phyloP scores from a whole-genome alignment of 1,140 invertebrate genomes.

The Diprion similis region DNA sequence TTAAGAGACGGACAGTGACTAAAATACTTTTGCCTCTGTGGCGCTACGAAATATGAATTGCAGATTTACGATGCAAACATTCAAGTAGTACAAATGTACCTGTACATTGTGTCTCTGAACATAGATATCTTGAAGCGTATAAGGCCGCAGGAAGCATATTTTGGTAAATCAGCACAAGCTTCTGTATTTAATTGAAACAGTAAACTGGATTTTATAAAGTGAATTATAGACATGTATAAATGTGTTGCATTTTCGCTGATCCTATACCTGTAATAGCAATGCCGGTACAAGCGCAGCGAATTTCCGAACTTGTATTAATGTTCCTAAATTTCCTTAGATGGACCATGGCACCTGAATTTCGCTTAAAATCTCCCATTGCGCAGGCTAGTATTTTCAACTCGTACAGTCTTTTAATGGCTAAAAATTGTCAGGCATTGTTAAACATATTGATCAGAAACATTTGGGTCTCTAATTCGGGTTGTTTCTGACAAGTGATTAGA shows the following conservation, averaged over 20 bases:
- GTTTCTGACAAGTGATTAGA: neutral
- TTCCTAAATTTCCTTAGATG: constrained; percentile 51
- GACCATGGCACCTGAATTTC: constrained; percentile 43
- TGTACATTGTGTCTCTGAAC: constrained; percentile 66
- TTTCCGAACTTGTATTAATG: constrained; percentile 25
- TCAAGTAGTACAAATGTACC: constrained; percentile 32
- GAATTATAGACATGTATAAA: neutral
- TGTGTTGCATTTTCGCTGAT: constrained; percentile 5
- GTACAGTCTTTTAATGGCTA: constrained; percentile 66
- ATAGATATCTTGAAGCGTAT: constrained; percentile 65
- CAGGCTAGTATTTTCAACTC: constrained; percentile 66
- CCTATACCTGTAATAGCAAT: constrained; percentile 36
- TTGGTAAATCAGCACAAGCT: constrained; percentile 58
- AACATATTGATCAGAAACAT: constrained; percentile 12
- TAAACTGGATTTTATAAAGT: constrained; percentile 27
- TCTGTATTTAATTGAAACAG: constrained; percentile 34
- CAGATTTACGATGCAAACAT: no score
- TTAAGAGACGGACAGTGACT: no score
- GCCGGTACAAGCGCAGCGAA: constrained; percentile 44
- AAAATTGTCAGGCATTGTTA: constrained; percentile 16
- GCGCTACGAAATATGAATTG: no score
- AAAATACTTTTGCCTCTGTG: no score
- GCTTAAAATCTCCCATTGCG: constrained; percentile 64
- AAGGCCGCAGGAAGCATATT: constrained; percentile 67
- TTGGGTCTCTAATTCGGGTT: neutral